Evolutionary conservation across 2,888 invertebrate genomes (phyloP).

Genomic region (Odontocolon sp.): DNA sequence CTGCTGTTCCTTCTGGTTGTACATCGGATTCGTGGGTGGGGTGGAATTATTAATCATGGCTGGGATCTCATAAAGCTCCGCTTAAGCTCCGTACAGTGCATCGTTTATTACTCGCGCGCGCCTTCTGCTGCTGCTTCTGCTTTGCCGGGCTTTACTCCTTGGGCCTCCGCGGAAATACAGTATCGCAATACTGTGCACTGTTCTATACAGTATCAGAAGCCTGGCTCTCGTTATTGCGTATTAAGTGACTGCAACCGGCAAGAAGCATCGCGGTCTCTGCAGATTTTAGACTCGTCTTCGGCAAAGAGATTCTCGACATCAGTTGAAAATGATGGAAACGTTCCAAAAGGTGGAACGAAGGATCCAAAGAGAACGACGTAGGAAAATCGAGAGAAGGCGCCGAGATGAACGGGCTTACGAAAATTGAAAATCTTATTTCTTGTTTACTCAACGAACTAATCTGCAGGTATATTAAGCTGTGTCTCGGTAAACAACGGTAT

Average conservation of each 20-base stretch:
- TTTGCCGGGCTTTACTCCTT: slow-evolving; percentile 63
- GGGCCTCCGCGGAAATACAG: slow-evolving; percentile 68
- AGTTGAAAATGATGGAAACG: too few species aligned
- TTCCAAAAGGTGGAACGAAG: too few species aligned
- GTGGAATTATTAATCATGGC: slow-evolving; percentile 79
- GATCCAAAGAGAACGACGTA: too few species aligned
- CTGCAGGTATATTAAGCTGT: slow-evolving; percentile 20
- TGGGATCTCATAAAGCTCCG: slow-evolving; percentile 79
- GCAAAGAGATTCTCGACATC: not conserved
- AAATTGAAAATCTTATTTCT: slow-evolving; percentile 40
- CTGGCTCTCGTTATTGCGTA: slow-evolving; percentile 51
- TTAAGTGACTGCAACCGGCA: slow-evolving; percentile 44
- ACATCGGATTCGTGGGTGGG: slow-evolving; percentile 40
- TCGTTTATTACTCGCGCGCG: slow-evolving; percentile 72
- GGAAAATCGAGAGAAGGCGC: not conserved
- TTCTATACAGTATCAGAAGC: slow-evolving; percentile 6
- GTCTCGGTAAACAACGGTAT: not conserved
- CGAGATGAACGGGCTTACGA: slow-evolving; percentile 11
- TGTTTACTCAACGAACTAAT: not conserved
- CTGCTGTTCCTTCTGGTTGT: slow-evolving; percentile 36
- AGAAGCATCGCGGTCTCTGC: slow-evolving; percentile 11
- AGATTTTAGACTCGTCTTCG: not conserved
- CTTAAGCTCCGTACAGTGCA: slow-evolving; percentile 74
- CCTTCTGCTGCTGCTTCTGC: slow-evolving; percentile 53
- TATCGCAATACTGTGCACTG: slow-evolving; percentile 47